A percentile compares a stretch with the other conserved stretches of the same genome.
These are phyloP conservation scores for Lamellibrachia satsuma DNA, from an alignment of 2,888 invertebrate species.

Conservation along the genomic window DNA sequence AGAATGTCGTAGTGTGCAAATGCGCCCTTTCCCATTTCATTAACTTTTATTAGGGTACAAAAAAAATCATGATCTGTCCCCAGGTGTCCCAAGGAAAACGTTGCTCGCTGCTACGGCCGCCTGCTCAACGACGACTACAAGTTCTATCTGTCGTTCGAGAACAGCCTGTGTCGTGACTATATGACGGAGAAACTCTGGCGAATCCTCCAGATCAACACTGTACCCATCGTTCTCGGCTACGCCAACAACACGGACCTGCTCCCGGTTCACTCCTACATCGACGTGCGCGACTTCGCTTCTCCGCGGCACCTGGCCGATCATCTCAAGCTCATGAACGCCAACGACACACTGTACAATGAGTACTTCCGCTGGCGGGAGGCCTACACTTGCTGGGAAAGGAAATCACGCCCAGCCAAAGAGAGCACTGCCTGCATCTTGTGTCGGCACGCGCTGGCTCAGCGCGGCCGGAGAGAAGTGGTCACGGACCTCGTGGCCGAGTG, in stretches of 20 bases:
- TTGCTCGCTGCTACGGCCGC: background rate
- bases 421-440: background rate
- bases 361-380: background rate
- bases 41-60: too few species aligned
- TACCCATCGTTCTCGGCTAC: slow-evolving; percentile 6
- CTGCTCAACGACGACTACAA: background rate
- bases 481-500: too few species aligned
- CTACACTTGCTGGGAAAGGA: background rate
- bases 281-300: slow-evolving; percentile 1
- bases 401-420: background rate
- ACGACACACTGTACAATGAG: background rate
- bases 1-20: too few species aligned
- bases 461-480: too few species aligned
- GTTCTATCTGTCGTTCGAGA: slow-evolving; percentile 14
- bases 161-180: slow-evolving; percentile 8
- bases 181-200: background rate
- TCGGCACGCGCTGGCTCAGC: background rate
- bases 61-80: background rate
- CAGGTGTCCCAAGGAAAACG: background rate
- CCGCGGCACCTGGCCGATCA: background rate
- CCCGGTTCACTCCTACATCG: background rate
- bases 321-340: background rate
- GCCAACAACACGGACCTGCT: background rate
- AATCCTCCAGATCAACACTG: background rate
- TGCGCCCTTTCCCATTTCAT: too few species aligned